These are phyloP conservation scores for Crocuta crocuta DNA, from an alignment of 2,113 vertebrate genomes.

Conservation along the genomic window DNA sequence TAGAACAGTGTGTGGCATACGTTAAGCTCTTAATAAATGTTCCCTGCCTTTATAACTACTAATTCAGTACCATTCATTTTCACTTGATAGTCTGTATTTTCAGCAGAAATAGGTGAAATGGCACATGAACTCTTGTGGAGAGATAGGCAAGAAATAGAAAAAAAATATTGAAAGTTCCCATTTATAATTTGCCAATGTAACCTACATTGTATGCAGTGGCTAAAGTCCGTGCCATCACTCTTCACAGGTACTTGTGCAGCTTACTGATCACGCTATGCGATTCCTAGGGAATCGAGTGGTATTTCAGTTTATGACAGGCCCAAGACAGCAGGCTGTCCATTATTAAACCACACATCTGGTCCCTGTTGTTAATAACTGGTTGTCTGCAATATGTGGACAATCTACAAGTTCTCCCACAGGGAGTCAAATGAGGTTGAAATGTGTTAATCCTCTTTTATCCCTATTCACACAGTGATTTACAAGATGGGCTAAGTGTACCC, in stretches of 20 bases:
- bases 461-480: conserved; percentile 60
- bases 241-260: background rate
- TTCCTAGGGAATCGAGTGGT: background rate
- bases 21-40: background rate
- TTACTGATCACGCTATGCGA: background rate
- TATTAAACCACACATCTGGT: conserved; percentile 60
- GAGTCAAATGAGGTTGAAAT: conserved; percentile 59
- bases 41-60: background rate
- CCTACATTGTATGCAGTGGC: background rate
- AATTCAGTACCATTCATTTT: background rate
- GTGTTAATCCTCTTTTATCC: conserved; percentile 62
- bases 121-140: background rate
- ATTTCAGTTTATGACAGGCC: conserved; percentile 37
- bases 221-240: background rate
- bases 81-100: background rate
- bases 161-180: background rate
- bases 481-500: conserved; percentile 54
- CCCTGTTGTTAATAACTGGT: background rate
- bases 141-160: background rate
- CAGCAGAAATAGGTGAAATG: background rate
- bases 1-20: background rate
- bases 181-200: conserved; percentile 6
- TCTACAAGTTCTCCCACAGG: conserved; percentile 43
- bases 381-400: conserved; percentile 29
- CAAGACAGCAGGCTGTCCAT: conserved; percentile 37